phyloP scores from a whole-genome alignment of 2,888 invertebrate species.

The Muscina levida region DNA sequence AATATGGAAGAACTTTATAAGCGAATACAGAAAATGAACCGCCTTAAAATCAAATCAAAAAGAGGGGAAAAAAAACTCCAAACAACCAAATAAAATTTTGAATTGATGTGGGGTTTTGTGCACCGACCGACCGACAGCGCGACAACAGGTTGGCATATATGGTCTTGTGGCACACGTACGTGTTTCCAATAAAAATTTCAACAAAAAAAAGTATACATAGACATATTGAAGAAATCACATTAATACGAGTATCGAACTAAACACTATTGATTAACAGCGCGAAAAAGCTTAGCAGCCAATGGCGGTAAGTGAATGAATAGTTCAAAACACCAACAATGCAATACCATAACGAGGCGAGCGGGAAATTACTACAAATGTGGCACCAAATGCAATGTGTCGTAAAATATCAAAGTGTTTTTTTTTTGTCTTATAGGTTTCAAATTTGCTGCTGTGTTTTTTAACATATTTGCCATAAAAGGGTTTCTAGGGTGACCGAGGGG shows the following conservation, averaged over 20 bases:
- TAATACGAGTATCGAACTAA: neutral
- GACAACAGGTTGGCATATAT: slow-evolving; percentile 21
- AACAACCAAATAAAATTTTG: neutral
- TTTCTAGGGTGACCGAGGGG: too few species aligned
- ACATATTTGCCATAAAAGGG: too few species aligned
- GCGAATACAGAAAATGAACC: neutral
- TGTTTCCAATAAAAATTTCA: slow-evolving; percentile 35
- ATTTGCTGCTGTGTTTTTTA: too few species aligned
- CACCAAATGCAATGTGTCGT: too few species aligned
- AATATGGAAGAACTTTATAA: slow-evolving; percentile 54
- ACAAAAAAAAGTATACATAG: too few species aligned
- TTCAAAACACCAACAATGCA: too few species aligned
- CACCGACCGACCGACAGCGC: neutral
- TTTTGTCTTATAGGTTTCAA: too few species aligned
- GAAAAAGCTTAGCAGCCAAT: too few species aligned
- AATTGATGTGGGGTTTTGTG: slow-evolving; percentile 9
- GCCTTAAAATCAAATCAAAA: slow-evolving; percentile 14
- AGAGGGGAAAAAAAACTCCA: neutral
- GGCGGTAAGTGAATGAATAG: too few species aligned
- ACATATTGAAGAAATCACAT: neutral
- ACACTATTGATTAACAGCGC: slow-evolving; percentile 3
- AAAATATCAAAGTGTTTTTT: too few species aligned
- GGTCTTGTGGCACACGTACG: slow-evolving; percentile 58
- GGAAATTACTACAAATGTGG: too few species aligned
- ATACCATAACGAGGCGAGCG: too few species aligned